Conservation (phyloP, 2,113 vertebrate genomes). For the Cephalopterus ornatus region DNA sequence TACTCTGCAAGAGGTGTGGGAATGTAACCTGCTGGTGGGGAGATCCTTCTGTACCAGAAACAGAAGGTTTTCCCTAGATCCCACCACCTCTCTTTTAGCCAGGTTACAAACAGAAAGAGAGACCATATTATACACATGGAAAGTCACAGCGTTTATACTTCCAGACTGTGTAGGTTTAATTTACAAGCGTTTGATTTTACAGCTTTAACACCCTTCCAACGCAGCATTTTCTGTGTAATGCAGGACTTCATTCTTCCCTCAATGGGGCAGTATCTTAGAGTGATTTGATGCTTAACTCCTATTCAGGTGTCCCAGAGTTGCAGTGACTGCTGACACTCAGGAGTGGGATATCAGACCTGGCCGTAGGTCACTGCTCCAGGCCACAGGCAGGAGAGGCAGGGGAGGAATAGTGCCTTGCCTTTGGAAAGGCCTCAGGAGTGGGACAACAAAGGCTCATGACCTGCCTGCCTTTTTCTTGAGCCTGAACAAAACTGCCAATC, state of each 20-base stretch:
- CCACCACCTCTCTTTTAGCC: neutral
- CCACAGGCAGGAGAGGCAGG: neutral
- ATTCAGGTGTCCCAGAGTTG: neutral
- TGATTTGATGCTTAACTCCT: neutral
- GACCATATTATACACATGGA: neutral
- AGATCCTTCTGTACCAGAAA: neutral
- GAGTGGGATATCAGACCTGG: neutral
- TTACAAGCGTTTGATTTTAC: neutral
- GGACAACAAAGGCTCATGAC: neutral
- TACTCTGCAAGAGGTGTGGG: neutral
- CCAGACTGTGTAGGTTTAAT: neutral
- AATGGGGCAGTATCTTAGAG: neutral
- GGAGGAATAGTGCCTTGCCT: neutral
- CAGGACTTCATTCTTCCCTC: neutral
- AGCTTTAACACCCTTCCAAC: neutral
- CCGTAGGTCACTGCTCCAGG: neutral
- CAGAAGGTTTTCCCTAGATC: neutral
- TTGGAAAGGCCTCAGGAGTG: neutral
- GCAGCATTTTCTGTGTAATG: neutral
- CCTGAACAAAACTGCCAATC: neutral
- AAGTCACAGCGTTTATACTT: neutral
- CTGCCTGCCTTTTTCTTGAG: neutral
- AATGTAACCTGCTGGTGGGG: neutral
- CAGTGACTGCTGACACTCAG: neutral
- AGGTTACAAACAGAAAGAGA: neutral